Evolutionary conservation across 2,888 invertebrate species (phyloP).

Genomic region (Eupithecia subumbrata): DNA sequence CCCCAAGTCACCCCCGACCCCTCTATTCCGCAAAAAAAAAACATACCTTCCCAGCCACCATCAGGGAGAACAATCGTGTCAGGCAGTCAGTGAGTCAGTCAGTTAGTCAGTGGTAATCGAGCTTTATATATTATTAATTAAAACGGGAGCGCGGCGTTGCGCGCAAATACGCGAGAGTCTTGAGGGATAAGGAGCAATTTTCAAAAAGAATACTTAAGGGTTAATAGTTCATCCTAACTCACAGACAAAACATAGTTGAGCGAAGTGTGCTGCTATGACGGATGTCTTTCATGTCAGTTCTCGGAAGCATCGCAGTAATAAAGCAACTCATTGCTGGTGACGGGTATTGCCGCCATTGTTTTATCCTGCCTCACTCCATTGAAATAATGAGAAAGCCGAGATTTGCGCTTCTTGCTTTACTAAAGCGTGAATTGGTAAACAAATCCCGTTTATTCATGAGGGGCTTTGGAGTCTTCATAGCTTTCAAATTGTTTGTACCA

Average conservation of each 20-base stretch:
- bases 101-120: too few species aligned
- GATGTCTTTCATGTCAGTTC: neutral
- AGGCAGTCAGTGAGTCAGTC: too few species aligned
- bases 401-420: constrained; percentile 6
- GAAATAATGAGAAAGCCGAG: constrained; percentile 7
- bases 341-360: constrained; percentile 7
- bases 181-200: too few species aligned
- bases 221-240: neutral
- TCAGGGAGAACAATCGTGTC: too few species aligned
- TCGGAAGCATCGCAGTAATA: neutral
- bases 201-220: too few species aligned
- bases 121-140: too few species aligned
- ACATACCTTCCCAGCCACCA: too few species aligned
- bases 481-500: neutral
- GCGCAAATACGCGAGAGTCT: too few species aligned
- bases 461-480: neutral
- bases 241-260: neutral
- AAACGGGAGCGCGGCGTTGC: too few species aligned
- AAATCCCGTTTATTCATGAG: neutral
- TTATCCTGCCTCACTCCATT: constrained; percentile 2
- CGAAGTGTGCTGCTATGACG: neutral
- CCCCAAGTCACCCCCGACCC: too few species aligned
- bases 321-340: neutral
- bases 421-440: constrained; percentile 5
- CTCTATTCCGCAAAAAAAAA: too few species aligned